These are phyloP conservation scores for Archips xylosteana DNA, from an alignment of 2,888 invertebrate genomes.

Conservation along the genomic window DNA sequence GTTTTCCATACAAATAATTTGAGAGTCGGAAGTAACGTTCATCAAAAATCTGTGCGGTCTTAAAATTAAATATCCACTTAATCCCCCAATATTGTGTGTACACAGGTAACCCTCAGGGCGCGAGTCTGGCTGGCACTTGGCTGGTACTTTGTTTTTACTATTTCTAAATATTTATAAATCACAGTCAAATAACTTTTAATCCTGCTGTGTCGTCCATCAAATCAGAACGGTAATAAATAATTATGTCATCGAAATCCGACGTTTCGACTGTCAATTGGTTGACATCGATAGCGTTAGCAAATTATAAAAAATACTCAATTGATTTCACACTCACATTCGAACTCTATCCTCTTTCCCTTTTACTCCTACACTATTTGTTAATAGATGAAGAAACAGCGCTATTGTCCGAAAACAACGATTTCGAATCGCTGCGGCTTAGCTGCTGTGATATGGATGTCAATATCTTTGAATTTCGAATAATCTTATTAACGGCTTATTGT, in stretches of 20 bases:
- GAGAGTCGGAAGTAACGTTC: no score
- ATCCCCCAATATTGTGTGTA: no score
- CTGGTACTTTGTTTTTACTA: not conserved
- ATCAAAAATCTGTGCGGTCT: no score
- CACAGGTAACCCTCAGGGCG: no score
- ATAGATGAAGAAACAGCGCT: conserved; percentile 4
- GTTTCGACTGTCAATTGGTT: conserved; percentile 27
- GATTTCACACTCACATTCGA: conserved; percentile 16
- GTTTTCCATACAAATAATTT: no score
- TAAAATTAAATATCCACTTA: no score
- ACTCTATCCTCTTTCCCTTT: conserved; percentile 10
- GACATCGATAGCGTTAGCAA: conserved; percentile 38
- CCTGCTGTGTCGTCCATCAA: conserved; percentile 5
- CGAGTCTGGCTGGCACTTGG: not conserved
- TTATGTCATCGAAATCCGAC: conserved; percentile 36
- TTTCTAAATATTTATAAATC: conserved; percentile 21
- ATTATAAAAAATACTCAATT: conserved; percentile 11
- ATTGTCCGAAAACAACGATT: not conserved
- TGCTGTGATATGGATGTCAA: conserved; percentile 40
- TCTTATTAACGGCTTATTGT: conserved; percentile 41
- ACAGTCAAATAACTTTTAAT: conserved; percentile 22
- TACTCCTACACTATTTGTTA: not conserved
- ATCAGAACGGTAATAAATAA: conserved; percentile 23
- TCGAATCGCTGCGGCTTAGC: conserved; percentile 17
- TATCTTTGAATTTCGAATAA: conserved; percentile 36